Evolutionary conservation across 2,888 invertebrate genomes (phyloP).

Genomic region (Pseudococcus viburni): DNA sequence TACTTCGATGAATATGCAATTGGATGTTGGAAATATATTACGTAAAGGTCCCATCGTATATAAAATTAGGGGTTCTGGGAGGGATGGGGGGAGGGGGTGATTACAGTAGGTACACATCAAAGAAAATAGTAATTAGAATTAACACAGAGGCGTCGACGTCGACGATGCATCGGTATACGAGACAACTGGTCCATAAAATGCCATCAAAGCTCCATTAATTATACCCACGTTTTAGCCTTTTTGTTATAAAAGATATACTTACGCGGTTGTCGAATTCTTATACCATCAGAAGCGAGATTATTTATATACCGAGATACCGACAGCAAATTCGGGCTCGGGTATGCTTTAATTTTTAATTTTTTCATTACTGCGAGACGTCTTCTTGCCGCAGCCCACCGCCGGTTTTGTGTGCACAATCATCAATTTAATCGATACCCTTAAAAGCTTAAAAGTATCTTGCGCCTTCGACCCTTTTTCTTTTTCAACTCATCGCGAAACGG

Average conservation of each 20-base stretch:
- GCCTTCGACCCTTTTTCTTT: neutral
- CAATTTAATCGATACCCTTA: constrained; percentile 24
- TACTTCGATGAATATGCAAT: neutral
- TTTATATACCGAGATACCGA: too few species aligned
- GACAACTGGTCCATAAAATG: constrained; percentile 29
- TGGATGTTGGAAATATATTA: neutral
- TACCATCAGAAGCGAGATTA: neutral
- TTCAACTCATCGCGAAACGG: neutral
- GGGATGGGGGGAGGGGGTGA: neutral
- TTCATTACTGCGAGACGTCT: neutral
- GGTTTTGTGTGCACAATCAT: neutral
- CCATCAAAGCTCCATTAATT: constrained; percentile 41
- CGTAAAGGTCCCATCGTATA: neutral
- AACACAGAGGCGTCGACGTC: neutral
- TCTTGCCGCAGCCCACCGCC: neutral
- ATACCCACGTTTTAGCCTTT: neutral
- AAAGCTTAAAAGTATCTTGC: constrained; percentile 12
- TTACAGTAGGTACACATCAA: neutral
- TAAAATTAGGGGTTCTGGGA: neutral
- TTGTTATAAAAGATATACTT: neutral
- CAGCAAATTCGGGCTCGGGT: neutral
- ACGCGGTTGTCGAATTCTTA: constrained; percentile 15
- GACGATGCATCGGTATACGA: neutral
- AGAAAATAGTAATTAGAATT: constrained; percentile 43
- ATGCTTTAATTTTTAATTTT: constrained; percentile 29